phyloP scores from a whole-genome alignment of 2,888 invertebrate species.

The Drosophila colorata region DNA sequence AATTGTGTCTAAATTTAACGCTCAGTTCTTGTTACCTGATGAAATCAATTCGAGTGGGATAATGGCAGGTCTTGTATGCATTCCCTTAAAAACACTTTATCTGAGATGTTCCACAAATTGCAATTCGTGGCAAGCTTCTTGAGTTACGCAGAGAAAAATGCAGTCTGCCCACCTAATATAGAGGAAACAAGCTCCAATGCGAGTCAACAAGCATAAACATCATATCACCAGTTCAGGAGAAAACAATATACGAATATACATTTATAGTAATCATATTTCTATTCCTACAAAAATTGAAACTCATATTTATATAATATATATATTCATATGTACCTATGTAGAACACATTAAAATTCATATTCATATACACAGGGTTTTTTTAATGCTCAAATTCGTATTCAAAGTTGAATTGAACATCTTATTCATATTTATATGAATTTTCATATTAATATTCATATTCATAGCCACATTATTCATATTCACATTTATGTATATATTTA shows the following conservation, averaged over 20 bases:
- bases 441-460: neutral
- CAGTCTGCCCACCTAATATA: too few species aligned
- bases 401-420: neutral
- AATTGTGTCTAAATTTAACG: slow-evolving; percentile 35
- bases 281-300: too few species aligned
- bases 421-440: neutral
- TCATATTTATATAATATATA: too few species aligned
- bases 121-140: neutral
- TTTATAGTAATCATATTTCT: too few species aligned
- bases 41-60: slow-evolving; percentile 28
- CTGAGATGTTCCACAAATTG: neutral
- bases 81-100: neutral
- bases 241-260: too few species aligned
- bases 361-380: too few species aligned
- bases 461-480: neutral
- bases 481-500: neutral
- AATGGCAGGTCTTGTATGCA: neutral
- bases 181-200: too few species aligned
- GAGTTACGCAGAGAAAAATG: too few species aligned
- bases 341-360: too few species aligned
- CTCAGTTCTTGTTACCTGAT: slow-evolving; percentile 12
- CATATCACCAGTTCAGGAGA: too few species aligned
- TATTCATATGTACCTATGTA: too few species aligned
- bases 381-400: neutral
- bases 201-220: too few species aligned